These are phyloP conservation scores for Acanthacorydalis orientalis DNA, from an alignment of 2,888 invertebrate species.

Conservation along the genomic window DNA sequence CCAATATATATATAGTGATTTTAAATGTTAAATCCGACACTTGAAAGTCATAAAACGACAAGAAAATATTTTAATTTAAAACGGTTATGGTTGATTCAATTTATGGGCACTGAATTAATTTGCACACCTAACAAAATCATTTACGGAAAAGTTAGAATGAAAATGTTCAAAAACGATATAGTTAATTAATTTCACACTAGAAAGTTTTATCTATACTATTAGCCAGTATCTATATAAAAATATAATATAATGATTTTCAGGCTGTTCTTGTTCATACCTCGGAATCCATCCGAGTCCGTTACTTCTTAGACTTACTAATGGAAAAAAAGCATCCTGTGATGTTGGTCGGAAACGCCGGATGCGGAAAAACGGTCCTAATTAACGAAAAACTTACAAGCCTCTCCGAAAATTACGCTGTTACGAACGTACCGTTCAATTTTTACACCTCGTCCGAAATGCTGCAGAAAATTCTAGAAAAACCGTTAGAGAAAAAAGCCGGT, in stretches of 20 bases:
- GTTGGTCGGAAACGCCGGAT: slow-evolving; percentile 86
- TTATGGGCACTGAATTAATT: too few relatives aligned
- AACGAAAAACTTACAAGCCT: slow-evolving; percentile 55
- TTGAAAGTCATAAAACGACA: too few relatives aligned
- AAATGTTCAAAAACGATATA: too few relatives aligned
- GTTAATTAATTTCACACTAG: too few relatives aligned
- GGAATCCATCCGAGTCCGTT: slow-evolving; percentile 80
- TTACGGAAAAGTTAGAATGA: too few relatives aligned
- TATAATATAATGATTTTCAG: slow-evolving; percentile 26
- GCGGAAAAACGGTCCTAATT: slow-evolving; percentile 80
- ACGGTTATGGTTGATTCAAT: too few relatives aligned
- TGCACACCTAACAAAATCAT: too few relatives aligned
- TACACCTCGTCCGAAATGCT: slow-evolving; percentile 91
- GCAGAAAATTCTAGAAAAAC: slow-evolving; percentile 84
- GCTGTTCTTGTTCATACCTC: slow-evolving; percentile 84
- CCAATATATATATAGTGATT: too few relatives aligned
- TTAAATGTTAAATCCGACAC: too few relatives aligned
- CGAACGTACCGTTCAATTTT: slow-evolving; percentile 91
- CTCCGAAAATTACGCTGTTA: slow-evolving; percentile 71
- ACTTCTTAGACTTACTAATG: slow-evolving; percentile 79
- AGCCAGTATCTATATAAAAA: too few relatives aligned
- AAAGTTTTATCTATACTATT: too few relatives aligned
- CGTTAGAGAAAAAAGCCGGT: slow-evolving; percentile 85
- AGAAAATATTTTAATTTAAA: too few relatives aligned
- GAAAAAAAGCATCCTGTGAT: slow-evolving; percentile 80